A percentile compares a stretch with the other conserved stretches of the same genome.
These are phyloP conservation scores for Drosophila subsilvestris DNA, from an alignment of 2,888 invertebrate genomes.

Conservation along the genomic window DNA sequence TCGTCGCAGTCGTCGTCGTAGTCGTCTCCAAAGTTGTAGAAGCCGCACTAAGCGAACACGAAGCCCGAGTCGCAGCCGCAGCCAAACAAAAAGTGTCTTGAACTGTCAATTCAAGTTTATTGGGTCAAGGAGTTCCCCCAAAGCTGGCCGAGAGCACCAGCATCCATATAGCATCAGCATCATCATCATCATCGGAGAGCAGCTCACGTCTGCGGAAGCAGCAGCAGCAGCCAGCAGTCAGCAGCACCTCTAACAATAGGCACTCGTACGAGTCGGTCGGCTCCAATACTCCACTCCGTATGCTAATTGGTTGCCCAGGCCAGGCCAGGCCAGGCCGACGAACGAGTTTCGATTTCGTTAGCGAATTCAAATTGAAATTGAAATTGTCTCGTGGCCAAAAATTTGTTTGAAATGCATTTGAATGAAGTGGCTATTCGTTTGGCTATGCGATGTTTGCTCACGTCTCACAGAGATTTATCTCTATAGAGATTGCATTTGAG, in stretches of 20 bases:
- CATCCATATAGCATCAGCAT: conserved; percentile 15
- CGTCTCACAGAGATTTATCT: not conserved
- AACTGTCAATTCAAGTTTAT: conserved; percentile 82
- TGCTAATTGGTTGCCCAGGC: conserved; percentile 28
- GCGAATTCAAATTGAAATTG: conserved; percentile 39
- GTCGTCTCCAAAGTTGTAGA: conserved; percentile 19
- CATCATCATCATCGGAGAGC: conserved; percentile 24
- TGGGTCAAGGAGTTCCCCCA: conserved; percentile 81
- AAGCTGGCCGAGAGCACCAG: conserved; percentile 52
- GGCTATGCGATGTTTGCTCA: conserved; percentile 12
- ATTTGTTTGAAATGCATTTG: conserved; percentile 77
- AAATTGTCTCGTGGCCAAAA: conserved; percentile 63
- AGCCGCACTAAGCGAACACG: not conserved
- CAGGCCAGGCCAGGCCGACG: conserved; percentile 30
- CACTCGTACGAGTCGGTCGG: conserved; percentile 12
- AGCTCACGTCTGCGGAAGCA: conserved; percentile 48
- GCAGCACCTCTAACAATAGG: conserved; percentile 50
- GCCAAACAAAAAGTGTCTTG: conserved; percentile 69
- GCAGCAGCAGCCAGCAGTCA: conserved; percentile 14
- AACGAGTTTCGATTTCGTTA: conserved; percentile 62
- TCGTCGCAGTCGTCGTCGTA: conserved; percentile 31
- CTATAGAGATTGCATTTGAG: not conserved
- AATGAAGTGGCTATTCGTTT: conserved; percentile 39
- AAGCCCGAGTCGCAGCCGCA: conserved; percentile 17
- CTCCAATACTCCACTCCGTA: conserved; percentile 17